These are phyloP conservation scores for Myotis yumanensis DNA, from an alignment of 2,113 vertebrate species.

Conservation along the genomic window DNA sequence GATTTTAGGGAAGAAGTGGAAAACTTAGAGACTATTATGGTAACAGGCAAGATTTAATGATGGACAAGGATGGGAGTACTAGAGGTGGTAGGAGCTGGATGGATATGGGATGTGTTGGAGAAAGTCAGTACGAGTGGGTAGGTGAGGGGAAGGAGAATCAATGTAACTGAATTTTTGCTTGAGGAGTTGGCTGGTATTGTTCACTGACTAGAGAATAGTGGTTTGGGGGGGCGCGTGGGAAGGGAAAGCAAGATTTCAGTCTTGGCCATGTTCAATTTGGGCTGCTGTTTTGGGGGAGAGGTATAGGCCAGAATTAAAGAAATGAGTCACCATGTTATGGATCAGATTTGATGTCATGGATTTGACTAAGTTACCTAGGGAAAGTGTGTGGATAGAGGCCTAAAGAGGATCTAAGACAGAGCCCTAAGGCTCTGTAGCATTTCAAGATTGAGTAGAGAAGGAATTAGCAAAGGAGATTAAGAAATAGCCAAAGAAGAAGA, in stretches of 20 bases:
- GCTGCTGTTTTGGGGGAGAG: not conserved
- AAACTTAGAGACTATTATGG: not conserved
- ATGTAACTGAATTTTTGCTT: not conserved
- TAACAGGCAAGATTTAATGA: slow-evolving; percentile 16
- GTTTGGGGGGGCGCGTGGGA: not conserved
- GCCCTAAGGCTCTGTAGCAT: not conserved
- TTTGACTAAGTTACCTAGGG: not conserved
- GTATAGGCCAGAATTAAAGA: slow-evolving; percentile 26
- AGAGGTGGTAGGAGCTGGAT: not conserved
- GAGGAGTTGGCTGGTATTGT: not conserved
- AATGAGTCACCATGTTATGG: not conserved
- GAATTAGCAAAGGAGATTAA: slow-evolving; percentile 5
- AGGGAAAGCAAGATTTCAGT: slow-evolving; percentile 6
- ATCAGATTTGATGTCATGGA: not conserved
- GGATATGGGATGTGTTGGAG: not conserved
- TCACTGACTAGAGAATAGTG: not conserved
- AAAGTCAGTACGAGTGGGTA: slow-evolving; percentile 11
- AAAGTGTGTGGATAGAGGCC: not conserved
- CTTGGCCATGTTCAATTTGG: slow-evolving; percentile 25
- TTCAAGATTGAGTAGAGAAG: not conserved
- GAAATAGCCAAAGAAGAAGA: not conserved
- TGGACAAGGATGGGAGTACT: not conserved
- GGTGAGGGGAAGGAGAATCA: not conserved
- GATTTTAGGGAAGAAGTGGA: not conserved
- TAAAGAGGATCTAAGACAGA: not conserved